Conservation (phyloP, 2,888 invertebrate genomes). For the Melipona beecheii region DNA sequence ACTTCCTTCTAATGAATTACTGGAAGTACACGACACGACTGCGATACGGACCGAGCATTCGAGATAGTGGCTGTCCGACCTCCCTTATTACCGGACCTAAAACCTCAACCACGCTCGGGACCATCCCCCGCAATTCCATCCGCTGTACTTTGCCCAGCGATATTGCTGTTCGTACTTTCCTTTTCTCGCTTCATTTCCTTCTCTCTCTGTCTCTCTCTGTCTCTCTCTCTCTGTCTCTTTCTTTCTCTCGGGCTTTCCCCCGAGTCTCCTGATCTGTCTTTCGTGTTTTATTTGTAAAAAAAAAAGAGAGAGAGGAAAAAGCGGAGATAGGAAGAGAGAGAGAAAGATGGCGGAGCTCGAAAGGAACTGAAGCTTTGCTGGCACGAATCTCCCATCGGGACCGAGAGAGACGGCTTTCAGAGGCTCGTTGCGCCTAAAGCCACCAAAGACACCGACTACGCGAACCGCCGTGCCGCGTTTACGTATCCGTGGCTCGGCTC, state of each 20-base stretch:
- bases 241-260: background rate
- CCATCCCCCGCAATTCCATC: constrained; percentile 24
- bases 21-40: constrained; percentile 7
- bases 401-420: background rate
- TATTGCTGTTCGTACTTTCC: constrained; percentile 42
- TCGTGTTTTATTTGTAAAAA: constrained; percentile 16
- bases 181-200: constrained; percentile 44
- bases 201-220: background rate
- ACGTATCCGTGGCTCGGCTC: background rate
- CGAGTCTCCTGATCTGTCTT: constrained; percentile 37
- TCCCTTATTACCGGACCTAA: constrained; percentile 54
- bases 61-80: constrained; percentile 31
- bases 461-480: constrained; percentile 15
- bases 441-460: constrained; percentile 19
- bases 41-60: constrained; percentile 28
- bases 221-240: constrained; percentile 8
- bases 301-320: background rate
- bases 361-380: background rate
- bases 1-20: constrained; percentile 56
- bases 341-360: background rate
- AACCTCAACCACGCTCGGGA: constrained; percentile 33
- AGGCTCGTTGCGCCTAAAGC: background rate
- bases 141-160: constrained; percentile 22
- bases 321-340: background rate
- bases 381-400: background rate